Evolutionary conservation across 2,888 invertebrate genomes (phyloP), one percentile per base, ranked within the genome.

Genomic region (Drosophila peninsularis): DNA sequence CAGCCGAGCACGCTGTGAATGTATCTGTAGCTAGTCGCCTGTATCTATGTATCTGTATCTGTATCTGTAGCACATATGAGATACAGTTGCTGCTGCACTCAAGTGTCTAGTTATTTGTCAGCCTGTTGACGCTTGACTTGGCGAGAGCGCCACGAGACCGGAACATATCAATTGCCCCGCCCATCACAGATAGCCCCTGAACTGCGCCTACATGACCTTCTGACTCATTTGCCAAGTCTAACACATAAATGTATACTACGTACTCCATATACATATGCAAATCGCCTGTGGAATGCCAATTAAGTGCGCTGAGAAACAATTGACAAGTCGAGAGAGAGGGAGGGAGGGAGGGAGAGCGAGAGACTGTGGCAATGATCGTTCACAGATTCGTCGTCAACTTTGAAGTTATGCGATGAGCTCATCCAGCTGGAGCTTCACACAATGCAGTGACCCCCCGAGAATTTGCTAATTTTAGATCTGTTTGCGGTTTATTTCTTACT

Each of bases 81-180:
- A 41, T 71, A 61, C 44, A 44, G 14, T 44, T 42, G 7, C 64
- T 62, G 49, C 17, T 60, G 49, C 65, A 56, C 52, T 62, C 61
- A 58, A 77, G 61, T 62, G 49, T 55, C 62, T 62, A 56, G 78
- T 57, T 78, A 65, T 78, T 76, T 78, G 75, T 78, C 75, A 75
- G 69, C 24, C 70, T 45, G 60, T 80, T 86, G 87, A 69, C 81
- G 81, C 86, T 80, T 83, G 64, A 83, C 71, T 77, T 77, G 80
- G 66, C 57, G 66, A 58, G 39, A 60, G 53, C 62, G 57, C 78
- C 84, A 81, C 75, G 84, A 83, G 81, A 82, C 82, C 82, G 82
- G 82, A 82, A 82, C 82, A 87, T 83, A 82, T 82, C 82, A 87
- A 82, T 82, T 82, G 82, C 78, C 69, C 66, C 77, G 49, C 34